A percentile compares a stretch with the other conserved stretches of the same genome.
Conservation (phyloP, 2,797 vertebrate genomes). For the Sebastes umbrosus region DNA sequence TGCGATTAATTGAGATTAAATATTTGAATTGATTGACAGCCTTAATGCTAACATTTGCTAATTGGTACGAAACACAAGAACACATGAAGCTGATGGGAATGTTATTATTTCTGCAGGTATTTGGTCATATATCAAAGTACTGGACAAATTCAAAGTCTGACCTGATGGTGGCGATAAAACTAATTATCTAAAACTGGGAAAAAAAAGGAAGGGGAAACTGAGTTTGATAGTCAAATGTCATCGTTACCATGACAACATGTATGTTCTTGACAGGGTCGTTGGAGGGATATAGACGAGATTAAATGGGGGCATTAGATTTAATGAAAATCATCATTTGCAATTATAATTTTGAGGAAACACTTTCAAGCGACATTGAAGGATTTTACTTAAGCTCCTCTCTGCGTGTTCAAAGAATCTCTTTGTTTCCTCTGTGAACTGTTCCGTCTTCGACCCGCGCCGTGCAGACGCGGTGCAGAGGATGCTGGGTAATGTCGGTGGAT, state of each 20-base stretch:
- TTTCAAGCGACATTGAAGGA: slow-evolving; percentile 9
- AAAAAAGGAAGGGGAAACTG: background rate
- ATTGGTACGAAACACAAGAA: background rate
- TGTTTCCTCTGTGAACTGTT: background rate
- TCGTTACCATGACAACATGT: background rate
- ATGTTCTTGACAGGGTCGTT: background rate
- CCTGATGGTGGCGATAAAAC: background rate
- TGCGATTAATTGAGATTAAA: too few species aligned
- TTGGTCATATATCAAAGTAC: background rate
- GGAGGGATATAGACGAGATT: background rate
- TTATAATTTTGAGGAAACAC: slow-evolving; percentile 22
- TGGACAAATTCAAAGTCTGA: background rate
- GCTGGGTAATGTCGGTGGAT: slow-evolving; percentile 42
- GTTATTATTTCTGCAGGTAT: background rate
- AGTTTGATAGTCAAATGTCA: background rate
- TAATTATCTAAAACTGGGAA: background rate
- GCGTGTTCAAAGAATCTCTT: background rate
- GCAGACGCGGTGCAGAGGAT: slow-evolving; percentile 9
- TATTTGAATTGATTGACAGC: too few species aligned
- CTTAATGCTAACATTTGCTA: background rate
- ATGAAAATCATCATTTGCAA: slow-evolving; percentile 24
- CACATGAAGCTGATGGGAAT: background rate
- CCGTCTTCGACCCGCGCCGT: background rate
- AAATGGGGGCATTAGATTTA: slow-evolving; percentile 10
- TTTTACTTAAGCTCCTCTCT: slow-evolving; percentile 20